A percentile compares a stretch with the other conserved stretches of the same genome.
phyloP scores from a whole-genome alignment of 2,797 vertebrate species.

The Pangasius djambal region DNA sequence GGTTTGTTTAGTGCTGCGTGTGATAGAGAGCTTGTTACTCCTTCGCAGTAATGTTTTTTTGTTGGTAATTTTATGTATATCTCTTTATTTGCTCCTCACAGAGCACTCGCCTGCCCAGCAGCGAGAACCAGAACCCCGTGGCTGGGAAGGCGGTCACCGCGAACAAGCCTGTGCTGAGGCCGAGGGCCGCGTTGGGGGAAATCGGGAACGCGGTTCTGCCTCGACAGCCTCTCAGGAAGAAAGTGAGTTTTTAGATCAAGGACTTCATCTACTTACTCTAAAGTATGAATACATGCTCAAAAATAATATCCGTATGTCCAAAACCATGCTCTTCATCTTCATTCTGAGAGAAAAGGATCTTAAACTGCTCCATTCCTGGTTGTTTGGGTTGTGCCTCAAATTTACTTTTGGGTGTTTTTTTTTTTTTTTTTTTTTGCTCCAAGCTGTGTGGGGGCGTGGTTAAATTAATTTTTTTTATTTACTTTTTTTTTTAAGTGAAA shows the following conservation, averaged over 20 bases:
- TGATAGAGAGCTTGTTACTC: fast-evolving
- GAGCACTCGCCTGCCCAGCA: conserved; percentile 71
- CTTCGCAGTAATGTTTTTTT: background rate
- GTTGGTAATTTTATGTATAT: background rate
- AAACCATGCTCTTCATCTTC: background rate
- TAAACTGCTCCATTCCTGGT: background rate
- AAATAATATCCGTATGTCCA: background rate
- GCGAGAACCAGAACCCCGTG: conserved; percentile 64
- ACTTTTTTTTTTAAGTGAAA: too few species aligned
- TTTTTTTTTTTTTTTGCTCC: too few species aligned
- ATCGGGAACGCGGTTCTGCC: conserved; percentile 71
- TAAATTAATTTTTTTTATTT: too few species aligned
- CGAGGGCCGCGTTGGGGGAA: conserved; percentile 77
- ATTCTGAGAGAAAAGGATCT: background rate
- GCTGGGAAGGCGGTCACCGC: conserved; percentile 68
- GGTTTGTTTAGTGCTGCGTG: background rate
- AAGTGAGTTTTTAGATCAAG: conserved; percentile 56
- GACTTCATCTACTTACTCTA: background rate
- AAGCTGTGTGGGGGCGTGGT: too few species aligned
- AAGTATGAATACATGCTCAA: background rate
- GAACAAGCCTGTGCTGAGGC: conserved; percentile 63
- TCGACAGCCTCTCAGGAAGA: conserved; percentile 70
- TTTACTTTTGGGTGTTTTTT: too few species aligned
- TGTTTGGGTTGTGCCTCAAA: background rate
- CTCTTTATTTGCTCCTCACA: conserved; percentile 30